phyloP scores from a whole-genome alignment of 1,140 invertebrate genomes.

The Aethina tumida region DNA sequence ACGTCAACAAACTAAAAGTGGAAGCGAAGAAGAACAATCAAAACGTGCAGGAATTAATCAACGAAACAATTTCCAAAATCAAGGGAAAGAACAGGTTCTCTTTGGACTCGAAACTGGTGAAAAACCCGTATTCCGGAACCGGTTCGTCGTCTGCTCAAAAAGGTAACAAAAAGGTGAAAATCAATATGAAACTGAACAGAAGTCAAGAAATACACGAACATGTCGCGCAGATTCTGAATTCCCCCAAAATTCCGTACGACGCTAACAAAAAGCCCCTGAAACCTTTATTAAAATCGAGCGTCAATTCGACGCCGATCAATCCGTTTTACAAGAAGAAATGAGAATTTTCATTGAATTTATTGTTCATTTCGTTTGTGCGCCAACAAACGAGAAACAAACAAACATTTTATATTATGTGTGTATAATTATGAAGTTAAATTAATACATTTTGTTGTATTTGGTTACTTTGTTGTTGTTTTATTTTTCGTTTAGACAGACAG shows the following conservation, averaged over 20 bases:
- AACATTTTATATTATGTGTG: too few species aligned
- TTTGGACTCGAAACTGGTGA: slow-evolving; percentile 13
- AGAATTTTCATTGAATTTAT: slow-evolving; percentile 13
- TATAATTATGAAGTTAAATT: too few species aligned
- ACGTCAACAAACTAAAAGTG: slow-evolving; percentile 11
- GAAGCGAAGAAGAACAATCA: slow-evolving; percentile 4
- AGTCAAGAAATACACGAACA: slow-evolving; percentile 60
- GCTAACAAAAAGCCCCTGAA: slow-evolving; percentile 52
- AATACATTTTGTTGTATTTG: too few species aligned
- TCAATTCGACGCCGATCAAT: slow-evolving; percentile 60
- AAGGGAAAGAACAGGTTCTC: slow-evolving; percentile 12
- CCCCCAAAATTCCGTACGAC: slow-evolving; percentile 64
- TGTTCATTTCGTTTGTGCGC: too few species aligned
- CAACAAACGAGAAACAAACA: too few species aligned
- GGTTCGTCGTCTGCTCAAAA: slow-evolving; percentile 1
- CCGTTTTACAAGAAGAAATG: slow-evolving; percentile 57
- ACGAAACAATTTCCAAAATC: slow-evolving; percentile 12
- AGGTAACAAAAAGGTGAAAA: slow-evolving; percentile 47
- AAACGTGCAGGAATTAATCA: slow-evolving; percentile 10
- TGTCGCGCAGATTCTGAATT: slow-evolving; percentile 51
- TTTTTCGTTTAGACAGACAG: too few species aligned
- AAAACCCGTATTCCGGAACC: slow-evolving; percentile 14
- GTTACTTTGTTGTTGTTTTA: too few species aligned
- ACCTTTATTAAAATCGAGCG: slow-evolving; percentile 57
- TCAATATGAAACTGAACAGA: slow-evolving; percentile 53